Evolutionary conservation across 2,888 invertebrate species (phyloP).

Genomic region (Endomychus coccineus): DNA sequence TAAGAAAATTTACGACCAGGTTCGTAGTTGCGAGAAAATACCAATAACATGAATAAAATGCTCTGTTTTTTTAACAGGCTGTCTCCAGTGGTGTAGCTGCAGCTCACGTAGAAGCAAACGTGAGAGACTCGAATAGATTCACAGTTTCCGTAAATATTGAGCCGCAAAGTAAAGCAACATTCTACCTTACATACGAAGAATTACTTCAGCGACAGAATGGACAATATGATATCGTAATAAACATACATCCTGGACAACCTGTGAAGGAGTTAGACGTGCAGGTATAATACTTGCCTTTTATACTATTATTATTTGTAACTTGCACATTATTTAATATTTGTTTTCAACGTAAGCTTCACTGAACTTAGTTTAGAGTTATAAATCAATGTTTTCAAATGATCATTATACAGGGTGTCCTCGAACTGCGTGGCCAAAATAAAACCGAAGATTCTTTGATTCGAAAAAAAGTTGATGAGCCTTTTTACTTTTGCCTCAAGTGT

Average conservation of each 20-base stretch:
- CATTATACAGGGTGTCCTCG: no score
- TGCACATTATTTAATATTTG: no score
- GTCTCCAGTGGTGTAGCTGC: slow-evolving; percentile 54
- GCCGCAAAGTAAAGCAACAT: slow-evolving; percentile 53
- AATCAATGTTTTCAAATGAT: no score
- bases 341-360: no score
- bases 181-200: slow-evolving; percentile 69
- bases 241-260: slow-evolving; percentile 59
- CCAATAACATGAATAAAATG: background rate
- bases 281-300: no score
- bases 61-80: slow-evolving; percentile 35
- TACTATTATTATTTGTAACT: no score
- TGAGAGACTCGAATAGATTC: slow-evolving; percentile 64
- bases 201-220: slow-evolving; percentile 55
- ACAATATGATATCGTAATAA: slow-evolving; percentile 60
- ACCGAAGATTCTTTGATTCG: no score
- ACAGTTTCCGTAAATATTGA: slow-evolving; percentile 62
- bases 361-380: no score
- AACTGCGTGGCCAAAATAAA: no score
- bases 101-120: slow-evolving; percentile 56
- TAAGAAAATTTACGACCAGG: slow-evolving; percentile 42
- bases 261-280: slow-evolving; percentile 57
- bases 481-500: no score
- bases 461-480: no score
- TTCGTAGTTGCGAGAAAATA: slow-evolving; percentile 1